phyloP scores from a whole-genome alignment of 2,797 vertebrate genomes.

The Sebastes kiyomatsui region DNA sequence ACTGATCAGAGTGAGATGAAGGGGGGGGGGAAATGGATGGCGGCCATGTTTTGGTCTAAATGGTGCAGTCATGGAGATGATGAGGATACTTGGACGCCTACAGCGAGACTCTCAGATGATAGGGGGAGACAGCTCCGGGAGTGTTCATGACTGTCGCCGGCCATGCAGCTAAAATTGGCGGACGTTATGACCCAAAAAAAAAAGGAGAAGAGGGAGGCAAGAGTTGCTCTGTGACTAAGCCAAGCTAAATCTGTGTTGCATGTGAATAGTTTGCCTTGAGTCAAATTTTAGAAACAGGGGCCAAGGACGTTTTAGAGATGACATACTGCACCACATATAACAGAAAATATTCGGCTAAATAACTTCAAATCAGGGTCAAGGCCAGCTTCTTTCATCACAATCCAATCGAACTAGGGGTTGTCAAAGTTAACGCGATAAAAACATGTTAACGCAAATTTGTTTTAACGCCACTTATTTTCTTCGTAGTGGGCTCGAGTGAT shows the following conservation, averaged over 20 bases:
- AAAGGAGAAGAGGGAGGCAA: constrained; percentile 9
- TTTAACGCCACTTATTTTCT: too few species aligned
- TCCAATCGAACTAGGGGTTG: constrained; percentile 10
- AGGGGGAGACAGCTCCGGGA: constrained; percentile 9
- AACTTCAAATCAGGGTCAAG: neutral
- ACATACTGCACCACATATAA: neutral
- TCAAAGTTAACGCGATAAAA: too few species aligned
- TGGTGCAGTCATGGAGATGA: constrained; percentile 48
- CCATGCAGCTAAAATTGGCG: constrained; percentile 30
- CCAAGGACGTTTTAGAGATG: constrained; percentile 53
- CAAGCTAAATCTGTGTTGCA: constrained; percentile 49
- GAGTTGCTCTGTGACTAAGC: constrained; percentile 55
- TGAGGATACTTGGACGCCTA: constrained; percentile 37
- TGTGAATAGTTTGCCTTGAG: constrained; percentile 56
- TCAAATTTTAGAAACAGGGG: constrained; percentile 30
- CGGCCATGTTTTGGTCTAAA: constrained; percentile 40
- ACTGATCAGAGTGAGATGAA: constrained; percentile 36
- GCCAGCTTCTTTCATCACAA: constrained; percentile 3
- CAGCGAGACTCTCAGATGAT: constrained; percentile 29
- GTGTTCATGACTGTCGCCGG: constrained; percentile 20
- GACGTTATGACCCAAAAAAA: constrained; percentile 35
- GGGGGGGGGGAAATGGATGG: neutral
- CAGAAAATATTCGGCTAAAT: neutral
- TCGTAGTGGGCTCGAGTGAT: too few species aligned
- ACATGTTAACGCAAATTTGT: too few species aligned